Base-by-base conservation (phyloP, 2,113 vertebrate species). In the Ardeotis arabs region DNA sequence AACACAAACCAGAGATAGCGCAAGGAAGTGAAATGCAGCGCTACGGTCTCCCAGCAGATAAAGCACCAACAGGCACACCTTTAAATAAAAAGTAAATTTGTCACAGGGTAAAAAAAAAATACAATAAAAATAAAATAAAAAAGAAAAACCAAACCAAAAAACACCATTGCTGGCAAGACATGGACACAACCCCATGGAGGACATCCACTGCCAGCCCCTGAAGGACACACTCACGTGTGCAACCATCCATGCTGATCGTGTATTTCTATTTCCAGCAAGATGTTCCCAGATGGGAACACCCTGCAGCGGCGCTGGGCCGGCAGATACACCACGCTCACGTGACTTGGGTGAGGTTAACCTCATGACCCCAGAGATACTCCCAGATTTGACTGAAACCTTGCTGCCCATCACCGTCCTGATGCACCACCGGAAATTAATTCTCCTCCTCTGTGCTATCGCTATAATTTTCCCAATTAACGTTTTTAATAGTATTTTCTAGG, bases 401-500 rank as follows among this genome's bases (percentile, higher is more conserved):
- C 55, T 53, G 37, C 20, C 47, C 35, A 18, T 23, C 52, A 39
- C 16, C 19, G 59, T 41, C 45, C 35, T 3, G 5, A 31, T 3
- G 9, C 53, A 41, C 47, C 74, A 27, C 27, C 1, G 55, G 80
- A 93, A 96, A 94, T 93, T 88, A 93, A 89, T 92, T 91, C 82
- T 88, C 55, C 77, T 95, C 76, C 94, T 95, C 69, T 91, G 74
- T 66, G 84, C 91, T 95, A 62, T 33, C 3, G 0, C 50, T 92
- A 41, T 76, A 89, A 95, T 95, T 94, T 93, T 79, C 86, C 92
- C 96, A 93, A 96, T 96, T 96, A 93, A 87, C 84, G 85, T 95
- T 85, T 95, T 58, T 83, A 96, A 93, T 69, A 89, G 44, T 87
- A 91, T 95, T 97, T 97, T 96, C 86, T 68, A 96, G 89, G 84